phyloP scores from a whole-genome alignment of 2,797 vertebrate species.

The Mareca strepera region DNA sequence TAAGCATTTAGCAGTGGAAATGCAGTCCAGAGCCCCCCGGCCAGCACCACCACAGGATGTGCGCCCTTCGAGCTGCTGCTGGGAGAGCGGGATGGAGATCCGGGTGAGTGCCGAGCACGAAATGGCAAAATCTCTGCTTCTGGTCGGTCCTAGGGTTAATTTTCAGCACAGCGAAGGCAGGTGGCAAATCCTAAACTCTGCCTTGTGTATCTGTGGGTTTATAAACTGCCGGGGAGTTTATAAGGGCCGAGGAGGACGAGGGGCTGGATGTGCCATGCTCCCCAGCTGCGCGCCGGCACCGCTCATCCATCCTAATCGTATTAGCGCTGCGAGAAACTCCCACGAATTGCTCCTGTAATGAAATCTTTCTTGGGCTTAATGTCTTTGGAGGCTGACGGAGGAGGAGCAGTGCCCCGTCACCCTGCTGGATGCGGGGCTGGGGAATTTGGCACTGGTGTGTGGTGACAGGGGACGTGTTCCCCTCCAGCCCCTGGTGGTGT shows the following conservation, averaged over 20 bases:
- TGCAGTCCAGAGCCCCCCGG: not conserved
- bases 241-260: not conserved
- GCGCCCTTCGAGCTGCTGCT: not conserved
- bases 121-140: not conserved
- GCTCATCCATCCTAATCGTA: not conserved
- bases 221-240: not conserved
- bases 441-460: fast-evolving
- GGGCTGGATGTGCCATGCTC: not conserved
- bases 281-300: not conserved
- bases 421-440: not conserved
- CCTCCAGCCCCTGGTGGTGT: not conserved
- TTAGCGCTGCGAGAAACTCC: not conserved
- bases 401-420: not conserved
- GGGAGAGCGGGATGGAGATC: not conserved
- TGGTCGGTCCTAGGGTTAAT: not conserved
- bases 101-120: not conserved
- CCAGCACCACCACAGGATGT: not conserved
- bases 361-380: not conserved
- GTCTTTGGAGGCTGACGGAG: not conserved
- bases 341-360: not conserved
- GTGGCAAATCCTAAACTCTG: not conserved
- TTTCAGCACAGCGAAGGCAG: not conserved
- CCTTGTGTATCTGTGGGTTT: not conserved
- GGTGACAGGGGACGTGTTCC: not conserved
- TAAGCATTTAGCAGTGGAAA: fast-evolving